A percentile compares a stretch with the other conserved stretches of the same genome.
Evolutionary conservation across 2,113 vertebrate species (phyloP).

Genomic region (Octodon degus): DNA sequence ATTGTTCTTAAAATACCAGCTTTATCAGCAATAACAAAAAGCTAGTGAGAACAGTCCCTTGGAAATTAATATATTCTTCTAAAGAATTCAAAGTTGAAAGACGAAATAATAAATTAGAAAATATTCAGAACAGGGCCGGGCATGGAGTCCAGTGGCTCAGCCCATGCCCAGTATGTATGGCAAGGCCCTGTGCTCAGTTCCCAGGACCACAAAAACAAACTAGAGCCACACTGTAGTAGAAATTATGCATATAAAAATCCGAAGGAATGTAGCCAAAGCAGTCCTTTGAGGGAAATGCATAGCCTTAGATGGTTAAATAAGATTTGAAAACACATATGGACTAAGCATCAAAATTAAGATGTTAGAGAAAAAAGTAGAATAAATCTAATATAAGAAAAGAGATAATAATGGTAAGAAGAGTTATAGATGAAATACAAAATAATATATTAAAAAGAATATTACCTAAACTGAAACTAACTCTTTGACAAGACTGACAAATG

Average conservation of each 20-base stretch:
- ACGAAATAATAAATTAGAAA: neutral
- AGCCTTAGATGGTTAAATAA: neutral
- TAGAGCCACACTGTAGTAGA: neutral
- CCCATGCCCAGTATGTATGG: neutral
- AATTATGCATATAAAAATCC: neutral
- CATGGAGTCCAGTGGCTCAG: neutral
- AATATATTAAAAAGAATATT: conserved; percentile 5
- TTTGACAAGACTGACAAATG: conserved; percentile 24
- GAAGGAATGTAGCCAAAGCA: neutral
- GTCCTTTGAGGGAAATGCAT: neutral
- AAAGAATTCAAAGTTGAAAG: conserved; percentile 16
- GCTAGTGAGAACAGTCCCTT: neutral
- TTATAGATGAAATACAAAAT: conserved; percentile 28
- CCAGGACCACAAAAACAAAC: neutral
- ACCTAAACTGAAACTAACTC: conserved; percentile 25
- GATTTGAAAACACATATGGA: neutral
- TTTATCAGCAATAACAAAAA: conserved; percentile 41
- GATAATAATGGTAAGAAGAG: conserved; percentile 30
- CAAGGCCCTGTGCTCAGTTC: neutral
- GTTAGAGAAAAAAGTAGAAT: neutral
- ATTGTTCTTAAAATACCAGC: neutral
- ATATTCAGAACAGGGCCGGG: neutral
- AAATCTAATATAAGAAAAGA: neutral
- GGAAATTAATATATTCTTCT: conserved; percentile 36
- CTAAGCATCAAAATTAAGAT: conserved; percentile 52